phyloP scores from a whole-genome alignment of 2,888 invertebrate species.

The Chrysopilus asiliformis region DNA sequence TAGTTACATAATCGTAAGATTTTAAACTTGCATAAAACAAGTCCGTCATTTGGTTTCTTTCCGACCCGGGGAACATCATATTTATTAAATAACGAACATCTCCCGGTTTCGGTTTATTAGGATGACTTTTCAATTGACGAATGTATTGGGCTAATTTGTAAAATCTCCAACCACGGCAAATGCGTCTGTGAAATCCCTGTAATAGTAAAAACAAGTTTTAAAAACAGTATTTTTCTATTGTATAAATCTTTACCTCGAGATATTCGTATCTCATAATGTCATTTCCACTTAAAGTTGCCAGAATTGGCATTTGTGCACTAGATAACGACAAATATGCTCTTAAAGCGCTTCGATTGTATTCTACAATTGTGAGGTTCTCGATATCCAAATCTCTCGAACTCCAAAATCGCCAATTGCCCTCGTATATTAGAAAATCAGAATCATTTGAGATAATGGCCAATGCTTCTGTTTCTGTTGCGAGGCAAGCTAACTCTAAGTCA shows the following conservation, averaged over 20 bases:
- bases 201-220: too few species aligned
- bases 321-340: slow-evolving; percentile 2
- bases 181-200: too few species aligned
- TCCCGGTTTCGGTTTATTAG: slow-evolving; percentile 2
- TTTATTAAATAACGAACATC: too few species aligned
- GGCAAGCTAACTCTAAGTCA: slow-evolving; percentile 11
- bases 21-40: not conserved
- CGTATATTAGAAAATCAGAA: slow-evolving; percentile 13
- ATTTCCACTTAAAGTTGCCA: slow-evolving; percentile 13
- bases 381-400: slow-evolving; percentile 3
- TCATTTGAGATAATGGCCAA: slow-evolving; percentile 12
- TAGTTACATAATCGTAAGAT: slow-evolving; percentile 1
- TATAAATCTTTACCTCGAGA: slow-evolving; percentile 6
- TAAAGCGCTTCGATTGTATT: slow-evolving; percentile 7
- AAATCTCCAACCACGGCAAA: too few species aligned
- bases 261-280: slow-evolving; percentile 7
- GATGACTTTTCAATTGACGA: slow-evolving; percentile 6
- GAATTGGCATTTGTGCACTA: slow-evolving; percentile 5
- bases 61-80: too few species aligned
- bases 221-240: not conserved
- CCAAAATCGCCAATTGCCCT: slow-evolving; percentile 11
- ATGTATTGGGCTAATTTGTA: too few species aligned
- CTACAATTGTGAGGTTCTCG: slow-evolving; percentile 2
- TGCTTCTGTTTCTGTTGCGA: slow-evolving; percentile 9
- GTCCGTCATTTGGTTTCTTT: too few species aligned